Evolutionary conservation across 2,113 vertebrate species (phyloP).

Genomic region (Fukomys damarensis): DNA sequence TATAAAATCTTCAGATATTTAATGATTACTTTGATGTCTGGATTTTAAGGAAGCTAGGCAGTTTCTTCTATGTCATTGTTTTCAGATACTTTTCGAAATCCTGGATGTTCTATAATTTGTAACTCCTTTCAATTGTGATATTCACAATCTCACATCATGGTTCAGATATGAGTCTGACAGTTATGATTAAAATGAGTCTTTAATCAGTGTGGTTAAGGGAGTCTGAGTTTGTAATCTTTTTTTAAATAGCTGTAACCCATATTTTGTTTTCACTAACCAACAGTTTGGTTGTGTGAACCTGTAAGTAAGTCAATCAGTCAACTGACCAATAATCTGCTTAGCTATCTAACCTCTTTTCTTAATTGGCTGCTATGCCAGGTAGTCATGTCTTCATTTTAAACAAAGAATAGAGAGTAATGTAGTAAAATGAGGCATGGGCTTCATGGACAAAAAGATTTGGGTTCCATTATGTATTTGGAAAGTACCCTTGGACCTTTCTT

Average conservation of each 20-base stretch:
- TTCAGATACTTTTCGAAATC: neutral
- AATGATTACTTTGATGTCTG: neutral
- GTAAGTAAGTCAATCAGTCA: neutral
- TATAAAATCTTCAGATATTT: neutral
- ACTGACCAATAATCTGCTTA: neutral
- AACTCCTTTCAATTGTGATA: constrained; percentile 42
- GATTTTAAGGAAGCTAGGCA: neutral
- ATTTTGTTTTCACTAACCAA: constrained; percentile 41
- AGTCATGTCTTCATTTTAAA: constrained; percentile 47
- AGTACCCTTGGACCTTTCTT: neutral
- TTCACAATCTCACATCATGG: neutral
- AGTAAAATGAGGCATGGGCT: neutral
- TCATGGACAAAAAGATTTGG: neutral
- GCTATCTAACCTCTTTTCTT: constrained; percentile 2
- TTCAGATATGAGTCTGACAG: constrained; percentile 41
- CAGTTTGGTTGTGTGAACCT: constrained; percentile 44
- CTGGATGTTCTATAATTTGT: neutral
- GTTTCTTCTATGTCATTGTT: neutral
- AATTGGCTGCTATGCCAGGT: neutral
- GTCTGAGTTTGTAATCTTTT: constrained; percentile 25
- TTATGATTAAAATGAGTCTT: constrained; percentile 41
- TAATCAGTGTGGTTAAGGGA: constrained; percentile 7
- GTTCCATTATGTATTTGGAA: neutral
- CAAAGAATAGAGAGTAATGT: neutral
- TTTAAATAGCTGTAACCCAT: neutral